Conservation (phyloP, 2,113 vertebrate species). For the Pelusios castaneus region DNA sequence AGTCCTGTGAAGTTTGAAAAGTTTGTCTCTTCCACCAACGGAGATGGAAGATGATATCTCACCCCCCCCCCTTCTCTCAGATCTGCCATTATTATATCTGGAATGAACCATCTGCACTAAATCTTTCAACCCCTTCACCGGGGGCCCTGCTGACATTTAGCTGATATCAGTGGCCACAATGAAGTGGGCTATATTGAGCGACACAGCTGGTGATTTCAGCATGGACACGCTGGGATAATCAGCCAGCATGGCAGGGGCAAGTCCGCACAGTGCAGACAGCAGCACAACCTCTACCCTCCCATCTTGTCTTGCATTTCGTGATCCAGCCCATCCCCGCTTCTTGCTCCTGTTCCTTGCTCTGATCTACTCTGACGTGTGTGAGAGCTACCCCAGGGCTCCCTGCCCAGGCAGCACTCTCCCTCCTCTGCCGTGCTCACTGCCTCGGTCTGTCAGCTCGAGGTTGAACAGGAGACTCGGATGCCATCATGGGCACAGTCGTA, state of each 20-base stretch:
- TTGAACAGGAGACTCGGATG: background rate
- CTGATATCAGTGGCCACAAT: background rate
- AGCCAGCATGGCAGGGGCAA: background rate
- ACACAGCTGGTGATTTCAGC: background rate
- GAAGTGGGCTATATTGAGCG: background rate
- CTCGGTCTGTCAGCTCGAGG: background rate
- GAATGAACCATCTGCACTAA: background rate
- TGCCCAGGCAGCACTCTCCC: background rate
- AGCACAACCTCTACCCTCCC: background rate
- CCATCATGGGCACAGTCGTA: background rate
- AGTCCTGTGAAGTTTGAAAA: background rate
- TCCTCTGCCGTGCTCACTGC: background rate
- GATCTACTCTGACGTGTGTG: background rate
- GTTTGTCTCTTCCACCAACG: background rate
- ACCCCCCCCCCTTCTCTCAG: background rate
- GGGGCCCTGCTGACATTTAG: background rate
- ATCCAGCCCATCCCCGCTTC: background rate
- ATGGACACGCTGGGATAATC: background rate
- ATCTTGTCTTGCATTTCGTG: background rate
- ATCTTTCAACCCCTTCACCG: background rate
- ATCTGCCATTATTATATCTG: background rate
- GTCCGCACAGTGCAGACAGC: background rate
- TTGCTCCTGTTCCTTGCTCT: background rate
- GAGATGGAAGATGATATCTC: background rate
- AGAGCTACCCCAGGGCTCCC: background rate